phyloP scores from a whole-genome alignment of 2,888 invertebrate genomes.

The Cosmorhoe ocellata region DNA sequence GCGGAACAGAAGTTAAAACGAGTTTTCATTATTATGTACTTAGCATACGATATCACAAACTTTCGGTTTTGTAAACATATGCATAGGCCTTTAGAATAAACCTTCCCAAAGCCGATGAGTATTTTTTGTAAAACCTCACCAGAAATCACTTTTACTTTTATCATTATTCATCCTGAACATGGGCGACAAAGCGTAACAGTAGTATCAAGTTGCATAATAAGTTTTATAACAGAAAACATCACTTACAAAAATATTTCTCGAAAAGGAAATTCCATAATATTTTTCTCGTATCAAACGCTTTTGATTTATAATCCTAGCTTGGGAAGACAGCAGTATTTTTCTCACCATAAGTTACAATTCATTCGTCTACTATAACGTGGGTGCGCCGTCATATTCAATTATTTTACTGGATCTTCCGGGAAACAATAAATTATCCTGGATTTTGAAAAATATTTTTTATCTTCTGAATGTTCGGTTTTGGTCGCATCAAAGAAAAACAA shows the following conservation, averaged over 20 bases:
- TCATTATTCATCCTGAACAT: slow-evolving; percentile 16
- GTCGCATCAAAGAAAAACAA: no score
- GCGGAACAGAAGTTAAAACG: slow-evolving; percentile 36
- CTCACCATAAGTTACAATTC: slow-evolving; percentile 73
- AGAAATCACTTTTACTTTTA: slow-evolving; percentile 2
- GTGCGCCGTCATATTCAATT: slow-evolving; percentile 34
- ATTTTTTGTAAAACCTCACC: background rate
- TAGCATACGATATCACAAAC: background rate
- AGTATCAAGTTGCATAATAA: slow-evolving; percentile 19
- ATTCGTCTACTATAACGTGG: slow-evolving; percentile 61
- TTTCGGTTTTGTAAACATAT: no score
- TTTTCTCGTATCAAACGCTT: slow-evolving; percentile 67
- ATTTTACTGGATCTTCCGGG: slow-evolving; percentile 28
- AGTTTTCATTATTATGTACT: slow-evolving; percentile 15
- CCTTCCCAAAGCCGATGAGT: no score
- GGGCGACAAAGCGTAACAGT: slow-evolving; percentile 12
- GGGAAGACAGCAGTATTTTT: slow-evolving; percentile 70
- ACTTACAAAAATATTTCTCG: slow-evolving; percentile 44
- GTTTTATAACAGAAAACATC: slow-evolving; percentile 15
- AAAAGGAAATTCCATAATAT: slow-evolving; percentile 63
- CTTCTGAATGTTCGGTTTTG: no score
- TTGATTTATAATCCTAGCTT: slow-evolving; percentile 70
- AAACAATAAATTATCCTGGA: slow-evolving; percentile 19
- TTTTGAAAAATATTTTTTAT: no score
- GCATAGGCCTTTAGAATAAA: no score